Percentiles rank a stretch among this genome's conserved stretches.
Conservation (phyloP, 30 jellyfish, hydroid and myxozoan genomes). For the Nemopilema nomurai region DNA sequence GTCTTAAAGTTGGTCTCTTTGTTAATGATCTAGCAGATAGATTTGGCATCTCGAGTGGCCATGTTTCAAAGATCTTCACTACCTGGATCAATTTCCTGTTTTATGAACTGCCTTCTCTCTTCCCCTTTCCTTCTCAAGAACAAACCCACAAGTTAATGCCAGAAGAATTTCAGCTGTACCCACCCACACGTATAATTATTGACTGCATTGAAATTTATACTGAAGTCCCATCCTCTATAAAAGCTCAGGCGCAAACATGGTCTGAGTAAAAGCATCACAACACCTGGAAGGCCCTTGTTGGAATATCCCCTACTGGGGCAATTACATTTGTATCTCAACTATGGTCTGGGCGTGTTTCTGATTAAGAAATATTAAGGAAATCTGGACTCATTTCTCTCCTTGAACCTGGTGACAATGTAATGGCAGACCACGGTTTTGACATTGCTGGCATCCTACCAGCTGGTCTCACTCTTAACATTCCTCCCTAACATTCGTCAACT, state of each 20-base stretch:
- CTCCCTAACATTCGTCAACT: too few species aligned
- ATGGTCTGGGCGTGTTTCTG: not conserved
- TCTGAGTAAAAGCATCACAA: not conserved
- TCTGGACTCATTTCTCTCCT: not conserved
- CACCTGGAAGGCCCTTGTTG: not conserved
- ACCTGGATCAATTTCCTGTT: too few species aligned
- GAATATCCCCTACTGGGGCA: not conserved
- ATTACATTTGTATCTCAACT: not conserved
- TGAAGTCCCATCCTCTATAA: not conserved
- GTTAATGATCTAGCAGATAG: not conserved
- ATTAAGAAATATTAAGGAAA: not conserved
- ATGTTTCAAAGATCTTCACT: too few species aligned
- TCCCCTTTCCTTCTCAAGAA: not conserved
- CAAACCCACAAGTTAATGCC: not conserved
- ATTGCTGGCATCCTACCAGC: too few species aligned
- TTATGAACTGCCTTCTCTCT: not conserved
- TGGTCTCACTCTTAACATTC: too few species aligned
- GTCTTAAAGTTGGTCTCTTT: not conserved
- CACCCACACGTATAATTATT: not conserved
- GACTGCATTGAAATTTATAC: not conserved
- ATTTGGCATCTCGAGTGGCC: too few species aligned
- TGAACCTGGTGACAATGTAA: not conserved
- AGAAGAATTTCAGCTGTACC: not conserved
- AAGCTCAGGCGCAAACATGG: not conserved
- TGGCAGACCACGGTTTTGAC: not conserved